Conservation (phyloP, 2,888 invertebrate genomes). For the Neuroscelio doddi region DNA sequence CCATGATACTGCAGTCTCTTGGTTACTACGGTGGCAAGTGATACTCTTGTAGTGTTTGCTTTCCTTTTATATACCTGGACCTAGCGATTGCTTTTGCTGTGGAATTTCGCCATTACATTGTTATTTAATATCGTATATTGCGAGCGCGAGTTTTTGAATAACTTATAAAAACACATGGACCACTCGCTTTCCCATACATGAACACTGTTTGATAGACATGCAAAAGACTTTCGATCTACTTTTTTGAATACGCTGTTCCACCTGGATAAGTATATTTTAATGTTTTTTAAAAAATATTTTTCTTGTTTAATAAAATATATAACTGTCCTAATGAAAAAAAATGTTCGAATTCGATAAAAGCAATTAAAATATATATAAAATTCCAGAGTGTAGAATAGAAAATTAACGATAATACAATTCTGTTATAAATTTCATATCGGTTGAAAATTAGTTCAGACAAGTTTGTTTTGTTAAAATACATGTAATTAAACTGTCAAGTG, state of each 20-base stretch:
- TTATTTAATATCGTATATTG: constrained; percentile 55
- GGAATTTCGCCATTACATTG: constrained; percentile 57
- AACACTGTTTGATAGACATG: constrained; percentile 12
- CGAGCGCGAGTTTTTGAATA: constrained; percentile 40
- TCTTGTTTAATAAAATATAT: no score
- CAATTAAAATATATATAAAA: no score
- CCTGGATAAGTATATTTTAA: neutral
- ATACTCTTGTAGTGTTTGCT: constrained; percentile 49
- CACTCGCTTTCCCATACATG: constrained; percentile 44
- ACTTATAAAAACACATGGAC: constrained; percentile 45
- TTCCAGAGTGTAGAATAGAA: no score
- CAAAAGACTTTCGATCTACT: constrained; percentile 17
- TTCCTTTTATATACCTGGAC: constrained; percentile 58
- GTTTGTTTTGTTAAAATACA: no score
- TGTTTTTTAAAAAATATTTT: no score
- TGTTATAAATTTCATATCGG: no score
- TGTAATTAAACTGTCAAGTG: no score
- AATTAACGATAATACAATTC: no score
- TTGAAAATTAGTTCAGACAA: no score
- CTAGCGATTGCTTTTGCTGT: constrained; percentile 44
- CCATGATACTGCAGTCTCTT: constrained; percentile 50
- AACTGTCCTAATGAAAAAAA: no score
- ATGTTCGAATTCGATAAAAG: no score
- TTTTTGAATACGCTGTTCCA: constrained; percentile 5
- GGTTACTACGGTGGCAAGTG: constrained; percentile 54